These are phyloP conservation scores for Dipus sagitta DNA, from an alignment of 2,797 vertebrate species.

Conservation along the genomic window DNA sequence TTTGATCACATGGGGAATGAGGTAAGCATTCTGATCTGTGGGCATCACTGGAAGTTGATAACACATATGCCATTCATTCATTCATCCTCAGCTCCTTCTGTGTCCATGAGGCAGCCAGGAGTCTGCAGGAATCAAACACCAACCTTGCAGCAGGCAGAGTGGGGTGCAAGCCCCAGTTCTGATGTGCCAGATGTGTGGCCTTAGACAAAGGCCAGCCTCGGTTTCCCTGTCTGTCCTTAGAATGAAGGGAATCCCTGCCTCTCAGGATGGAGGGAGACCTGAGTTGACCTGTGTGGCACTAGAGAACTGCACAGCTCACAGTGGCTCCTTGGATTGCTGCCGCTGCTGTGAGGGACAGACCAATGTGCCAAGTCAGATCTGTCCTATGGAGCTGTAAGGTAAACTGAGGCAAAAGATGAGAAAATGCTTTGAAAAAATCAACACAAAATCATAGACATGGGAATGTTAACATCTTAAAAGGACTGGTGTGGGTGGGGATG, in stretches of 20 bases:
- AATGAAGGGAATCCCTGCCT: neutral
- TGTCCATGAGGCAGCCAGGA: neutral
- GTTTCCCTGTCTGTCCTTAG: neutral
- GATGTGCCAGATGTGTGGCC: neutral
- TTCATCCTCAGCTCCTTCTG: neutral
- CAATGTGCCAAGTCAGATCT: fast-evolving
- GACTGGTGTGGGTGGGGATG: neutral
- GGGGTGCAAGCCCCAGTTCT: fast-evolving
- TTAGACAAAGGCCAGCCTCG: neutral
- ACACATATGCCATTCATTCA: fast-evolving
- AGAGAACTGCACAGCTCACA: fast-evolving
- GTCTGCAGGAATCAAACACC: fast-evolving
- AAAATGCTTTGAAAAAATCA: neutral
- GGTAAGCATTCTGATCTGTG: neutral
- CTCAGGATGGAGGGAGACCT: fast-evolving
- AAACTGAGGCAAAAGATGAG: neutral
- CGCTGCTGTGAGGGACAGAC: neutral
- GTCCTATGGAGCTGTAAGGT: neutral
- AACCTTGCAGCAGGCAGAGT: neutral
- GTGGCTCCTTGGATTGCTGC: too few species aligned
- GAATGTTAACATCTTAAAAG: neutral
- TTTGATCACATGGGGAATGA: fast-evolving
- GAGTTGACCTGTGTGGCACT: fast-evolving
- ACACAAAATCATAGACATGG: fast-evolving
- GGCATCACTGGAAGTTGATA: neutral